Evolutionary conservation across 2,888 invertebrate genomes (phyloP).

Genomic region (Lydus trimaculatus): DNA sequence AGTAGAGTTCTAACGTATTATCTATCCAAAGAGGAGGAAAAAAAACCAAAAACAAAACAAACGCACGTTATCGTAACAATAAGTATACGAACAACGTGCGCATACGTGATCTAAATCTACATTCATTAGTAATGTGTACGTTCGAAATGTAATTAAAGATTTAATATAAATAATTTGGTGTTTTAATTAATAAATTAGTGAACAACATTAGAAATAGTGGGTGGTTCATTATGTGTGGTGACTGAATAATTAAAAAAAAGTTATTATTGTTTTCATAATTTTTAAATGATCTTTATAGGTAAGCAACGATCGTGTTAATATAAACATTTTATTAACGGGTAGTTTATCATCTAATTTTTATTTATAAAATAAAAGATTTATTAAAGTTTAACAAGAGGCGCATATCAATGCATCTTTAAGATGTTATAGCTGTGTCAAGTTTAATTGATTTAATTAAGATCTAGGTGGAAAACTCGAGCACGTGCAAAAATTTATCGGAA

Average conservation of each 20-base stretch:
- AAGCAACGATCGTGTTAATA: constrained; percentile 17
- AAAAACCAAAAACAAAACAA: not conserved
- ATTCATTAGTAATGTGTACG: not conserved
- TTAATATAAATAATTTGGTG: not conserved
- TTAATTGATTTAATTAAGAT: constrained; percentile 34
- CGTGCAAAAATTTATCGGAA: constrained; percentile 24
- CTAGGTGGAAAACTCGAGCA: constrained; percentile 23
- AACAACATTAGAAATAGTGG: constrained; percentile 1
- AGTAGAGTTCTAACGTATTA: constrained; percentile 34
- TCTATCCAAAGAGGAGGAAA: constrained; percentile 13
- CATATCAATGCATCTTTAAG: constrained; percentile 27
- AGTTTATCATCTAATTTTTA: constrained; percentile 17
- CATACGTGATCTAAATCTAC: constrained; percentile 16
- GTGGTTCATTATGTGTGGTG: constrained; percentile 17
- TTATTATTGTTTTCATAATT: not conserved
- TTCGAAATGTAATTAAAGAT: constrained; percentile 22
- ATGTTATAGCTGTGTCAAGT: constrained; percentile 27
- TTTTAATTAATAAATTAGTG: constrained; percentile 16
- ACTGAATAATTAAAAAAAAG: not conserved
- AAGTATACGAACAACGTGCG: constrained; percentile 20
- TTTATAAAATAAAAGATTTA: constrained; percentile 23
- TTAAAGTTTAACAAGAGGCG: constrained; percentile 20
- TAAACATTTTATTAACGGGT: constrained; percentile 18
- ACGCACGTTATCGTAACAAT: constrained; percentile 4
- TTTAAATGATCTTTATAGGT: constrained; percentile 23